A percentile compares a stretch with the other conserved stretches of the same genome.
Conservation (phyloP, 2,113 vertebrate species). For the Toxotes chatareus region DNA sequence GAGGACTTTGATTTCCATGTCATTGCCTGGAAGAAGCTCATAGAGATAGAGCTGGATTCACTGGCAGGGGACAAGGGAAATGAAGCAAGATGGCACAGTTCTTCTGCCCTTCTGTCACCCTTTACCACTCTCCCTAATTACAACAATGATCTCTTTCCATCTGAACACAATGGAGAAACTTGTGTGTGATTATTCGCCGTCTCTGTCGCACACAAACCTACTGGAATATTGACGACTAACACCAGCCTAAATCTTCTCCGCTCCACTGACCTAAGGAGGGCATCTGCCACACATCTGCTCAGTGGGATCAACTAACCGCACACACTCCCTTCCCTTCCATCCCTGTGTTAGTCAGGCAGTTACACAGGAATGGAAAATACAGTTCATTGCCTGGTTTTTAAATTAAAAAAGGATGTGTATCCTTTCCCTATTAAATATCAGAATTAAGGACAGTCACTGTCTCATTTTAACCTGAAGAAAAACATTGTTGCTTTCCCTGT, state of each 20-base stretch:
- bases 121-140: slow-evolving; percentile 53
- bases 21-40: slow-evolving; percentile 2
- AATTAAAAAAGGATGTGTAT: background rate
- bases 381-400: slow-evolving; percentile 1
- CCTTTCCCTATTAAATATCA: background rate
- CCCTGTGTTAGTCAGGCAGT: background rate
- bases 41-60: slow-evolving; percentile 7
- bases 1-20: slow-evolving; percentile 23
- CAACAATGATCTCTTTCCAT: slow-evolving; percentile 58
- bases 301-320: slow-evolving; percentile 29
- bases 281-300: slow-evolving; percentile 75
- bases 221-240: slow-evolving; percentile 41
- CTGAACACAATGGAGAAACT: slow-evolving; percentile 41
- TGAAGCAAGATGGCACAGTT: slow-evolving; percentile 28
- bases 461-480: background rate
- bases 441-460: background rate
- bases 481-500: background rate
- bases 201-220: slow-evolving; percentile 37
- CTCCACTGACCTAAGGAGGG: slow-evolving; percentile 55
- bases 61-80: slow-evolving; percentile 9
- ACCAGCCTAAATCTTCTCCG: slow-evolving; percentile 59
- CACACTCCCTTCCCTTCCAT: background rate
- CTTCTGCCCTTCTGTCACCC: slow-evolving; percentile 48
- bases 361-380: slow-evolving; percentile 29
- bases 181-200: slow-evolving; percentile 43